Evolutionary conservation across 1,140 invertebrate genomes (phyloP).

Genomic region (Stegodyphus dumicola): DNA sequence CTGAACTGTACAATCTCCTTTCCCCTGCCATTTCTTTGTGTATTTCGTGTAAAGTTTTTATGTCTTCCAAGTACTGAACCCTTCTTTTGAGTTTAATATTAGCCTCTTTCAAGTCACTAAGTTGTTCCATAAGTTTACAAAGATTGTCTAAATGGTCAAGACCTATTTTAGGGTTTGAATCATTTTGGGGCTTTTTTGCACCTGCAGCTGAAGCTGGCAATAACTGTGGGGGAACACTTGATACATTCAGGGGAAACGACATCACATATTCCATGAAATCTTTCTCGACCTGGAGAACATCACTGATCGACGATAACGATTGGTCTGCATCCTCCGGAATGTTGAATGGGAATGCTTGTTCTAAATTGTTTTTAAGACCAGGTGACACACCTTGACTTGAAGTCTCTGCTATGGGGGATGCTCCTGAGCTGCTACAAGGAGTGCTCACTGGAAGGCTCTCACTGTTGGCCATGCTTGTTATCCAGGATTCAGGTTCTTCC

Average conservation of each 20-base stretch:
- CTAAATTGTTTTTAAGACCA: neutral
- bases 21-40: constrained; percentile 60
- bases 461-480: constrained; percentile 26
- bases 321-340: constrained; percentile 48
- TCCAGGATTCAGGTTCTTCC: constrained; percentile 39
- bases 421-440: constrained; percentile 26
- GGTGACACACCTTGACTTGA: constrained; percentile 46
- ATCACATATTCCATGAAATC: constrained; percentile 60
- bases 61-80: constrained; percentile 79
- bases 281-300: constrained; percentile 46
- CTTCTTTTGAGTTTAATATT: constrained; percentile 77
- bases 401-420: constrained; percentile 22
- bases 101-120: constrained; percentile 78
- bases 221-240: constrained; percentile 8
- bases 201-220: neutral
- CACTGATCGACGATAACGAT: constrained; percentile 40
- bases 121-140: constrained; percentile 79
- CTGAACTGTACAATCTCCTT: constrained; percentile 38
- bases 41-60: constrained; percentile 76
- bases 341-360: constrained; percentile 48
- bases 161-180: constrained; percentile 67
- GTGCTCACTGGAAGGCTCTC: constrained; percentile 32
- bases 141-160: constrained; percentile 82
- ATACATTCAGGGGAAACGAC: constrained; percentile 27
- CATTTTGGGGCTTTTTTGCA: constrained; percentile 22